Percentiles rank a stretch among this genome's conserved stretches.
phyloP scores from a whole-genome alignment of 2,113 vertebrate species.

The Sinocyclocheilus maitianheensis region DNA sequence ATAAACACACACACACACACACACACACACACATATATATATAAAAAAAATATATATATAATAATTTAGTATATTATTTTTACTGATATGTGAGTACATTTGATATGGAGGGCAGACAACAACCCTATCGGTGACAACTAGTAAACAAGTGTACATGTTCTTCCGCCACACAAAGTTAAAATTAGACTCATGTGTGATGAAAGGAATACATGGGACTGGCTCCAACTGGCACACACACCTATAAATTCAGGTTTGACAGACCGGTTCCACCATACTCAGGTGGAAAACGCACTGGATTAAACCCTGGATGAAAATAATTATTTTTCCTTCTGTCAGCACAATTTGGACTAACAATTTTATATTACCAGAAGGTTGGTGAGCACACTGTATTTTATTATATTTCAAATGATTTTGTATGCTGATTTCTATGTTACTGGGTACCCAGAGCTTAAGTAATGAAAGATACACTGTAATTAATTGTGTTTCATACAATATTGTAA shows the following conservation, averaged over 20 bases:
- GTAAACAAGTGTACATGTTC: slow-evolving; percentile 67
- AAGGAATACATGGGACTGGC: slow-evolving; percentile 42
- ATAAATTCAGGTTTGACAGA: slow-evolving; percentile 68
- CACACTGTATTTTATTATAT: background rate
- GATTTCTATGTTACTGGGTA: too few relatives aligned
- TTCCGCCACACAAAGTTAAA: slow-evolving; percentile 62
- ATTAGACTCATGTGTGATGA: slow-evolving; percentile 50
- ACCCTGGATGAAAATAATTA: background rate
- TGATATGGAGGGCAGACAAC: background rate
- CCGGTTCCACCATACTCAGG: background rate
- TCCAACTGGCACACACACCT: slow-evolving; percentile 57
- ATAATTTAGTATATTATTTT: background rate
- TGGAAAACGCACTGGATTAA: slow-evolving; percentile 19
- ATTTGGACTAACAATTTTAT: slow-evolving; percentile 25
- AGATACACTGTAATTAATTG: too few relatives aligned
- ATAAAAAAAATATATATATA: too few relatives aligned
- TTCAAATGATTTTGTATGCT: too few relatives aligned
- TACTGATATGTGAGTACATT: background rate
- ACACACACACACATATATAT: too few relatives aligned
- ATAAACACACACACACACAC: too few relatives aligned
- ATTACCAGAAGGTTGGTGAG: background rate
- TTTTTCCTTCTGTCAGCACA: background rate
- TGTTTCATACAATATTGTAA: too few relatives aligned
- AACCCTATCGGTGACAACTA: background rate
- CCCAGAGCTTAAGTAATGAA: too few relatives aligned